phyloP scores from a whole-genome alignment of 2,113 vertebrate genomes.

The Mus spicilegus region DNA sequence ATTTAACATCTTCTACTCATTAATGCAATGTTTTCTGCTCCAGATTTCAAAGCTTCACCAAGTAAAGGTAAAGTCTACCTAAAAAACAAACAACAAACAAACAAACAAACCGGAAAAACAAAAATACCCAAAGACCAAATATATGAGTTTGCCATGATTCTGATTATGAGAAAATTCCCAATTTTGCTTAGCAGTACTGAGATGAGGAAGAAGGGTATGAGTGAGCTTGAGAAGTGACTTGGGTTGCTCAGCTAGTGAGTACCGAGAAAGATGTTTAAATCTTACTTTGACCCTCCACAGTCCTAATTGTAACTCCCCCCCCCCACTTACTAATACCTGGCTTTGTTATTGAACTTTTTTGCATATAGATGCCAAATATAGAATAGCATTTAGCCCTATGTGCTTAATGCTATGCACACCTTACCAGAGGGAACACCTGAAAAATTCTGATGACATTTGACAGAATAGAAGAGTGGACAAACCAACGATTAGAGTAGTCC shows the following conservation, averaged over 20 bases:
- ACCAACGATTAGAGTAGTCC: constrained; percentile 20
- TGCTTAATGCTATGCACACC: neutral
- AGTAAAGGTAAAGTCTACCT: constrained; percentile 61
- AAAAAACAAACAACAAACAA: constrained; percentile 56
- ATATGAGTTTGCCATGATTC: constrained; percentile 48
- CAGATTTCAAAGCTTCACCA: constrained; percentile 61
- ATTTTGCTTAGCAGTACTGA: constrained; percentile 19
- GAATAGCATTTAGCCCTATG: neutral
- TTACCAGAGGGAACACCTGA: neutral
- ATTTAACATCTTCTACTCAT: constrained; percentile 67
- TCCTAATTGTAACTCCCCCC: neutral
- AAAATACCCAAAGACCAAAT: constrained; percentile 61
- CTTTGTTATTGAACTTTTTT: constrained; percentile 22
- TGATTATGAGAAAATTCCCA: neutral
- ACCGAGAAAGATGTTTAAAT: constrained; percentile 3
- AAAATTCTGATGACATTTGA: constrained; percentile 17
- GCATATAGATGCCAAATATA: neutral
- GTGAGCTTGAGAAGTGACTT: neutral
- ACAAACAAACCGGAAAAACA: neutral
- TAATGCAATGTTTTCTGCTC: constrained; percentile 65
- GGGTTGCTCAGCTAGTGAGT: neutral
- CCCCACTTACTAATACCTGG: neutral
- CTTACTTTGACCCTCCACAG: neutral
- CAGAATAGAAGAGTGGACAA: constrained; percentile 26
- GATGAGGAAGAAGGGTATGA: neutral